Percentiles rank a stretch among this genome's conserved stretches.
phyloP scores from a whole-genome alignment of 2,113 vertebrate species.

The Cepphus grylle region DNA sequence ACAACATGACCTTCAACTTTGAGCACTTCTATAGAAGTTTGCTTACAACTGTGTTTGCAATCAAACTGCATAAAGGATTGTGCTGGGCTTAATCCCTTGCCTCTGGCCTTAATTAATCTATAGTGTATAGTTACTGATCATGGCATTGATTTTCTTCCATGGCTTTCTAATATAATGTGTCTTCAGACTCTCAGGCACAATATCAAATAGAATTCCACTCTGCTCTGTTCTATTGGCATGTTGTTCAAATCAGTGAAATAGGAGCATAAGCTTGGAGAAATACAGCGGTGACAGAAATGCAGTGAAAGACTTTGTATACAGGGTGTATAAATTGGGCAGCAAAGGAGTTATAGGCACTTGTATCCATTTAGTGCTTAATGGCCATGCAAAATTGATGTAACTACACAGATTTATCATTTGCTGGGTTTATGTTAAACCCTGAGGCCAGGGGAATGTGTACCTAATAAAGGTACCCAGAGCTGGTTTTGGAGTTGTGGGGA shows the following conservation, averaged over 20 bases:
- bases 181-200: neutral
- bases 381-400: neutral
- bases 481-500: neutral
- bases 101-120: conserved; percentile 40
- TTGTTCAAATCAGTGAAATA: neutral
- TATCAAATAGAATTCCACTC: neutral
- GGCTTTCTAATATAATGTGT: neutral
- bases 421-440: neutral
- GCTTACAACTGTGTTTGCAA: neutral
- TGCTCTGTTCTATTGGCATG: neutral
- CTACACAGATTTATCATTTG: neutral
- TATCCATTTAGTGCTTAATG: neutral
- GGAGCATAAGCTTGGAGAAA: neutral
- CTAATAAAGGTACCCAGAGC: neutral
- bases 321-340: neutral
- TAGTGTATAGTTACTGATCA: neutral
- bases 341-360: neutral
- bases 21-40: neutral
- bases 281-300: neutral
- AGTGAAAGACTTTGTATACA: neutral
- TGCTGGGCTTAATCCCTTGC: conserved; percentile 9
- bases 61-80: conserved; percentile 15
- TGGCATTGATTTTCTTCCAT: neutral
- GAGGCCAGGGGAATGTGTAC: neutral
- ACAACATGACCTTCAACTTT: neutral